Conservation (phyloP, 2,888 invertebrate genomes). For the Drosophila incognita region DNA sequence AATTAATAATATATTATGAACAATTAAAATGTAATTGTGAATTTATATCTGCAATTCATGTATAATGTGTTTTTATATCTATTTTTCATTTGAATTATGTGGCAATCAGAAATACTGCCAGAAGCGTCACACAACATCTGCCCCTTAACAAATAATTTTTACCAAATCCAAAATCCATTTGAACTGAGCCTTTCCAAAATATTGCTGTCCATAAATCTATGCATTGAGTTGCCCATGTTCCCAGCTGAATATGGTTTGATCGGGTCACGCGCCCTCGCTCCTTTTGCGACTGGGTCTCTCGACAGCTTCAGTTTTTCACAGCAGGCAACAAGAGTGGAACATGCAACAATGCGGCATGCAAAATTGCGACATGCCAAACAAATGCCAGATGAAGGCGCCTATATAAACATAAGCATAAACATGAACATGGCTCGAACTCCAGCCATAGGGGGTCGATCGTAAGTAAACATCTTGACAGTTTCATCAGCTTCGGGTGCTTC, state of each 20-base stretch:
- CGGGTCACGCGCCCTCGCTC: slow-evolving; percentile 42
- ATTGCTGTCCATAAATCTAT: slow-evolving; percentile 45
- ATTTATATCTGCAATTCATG: not conserved
- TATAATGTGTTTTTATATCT: not conserved
- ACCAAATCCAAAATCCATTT: slow-evolving; percentile 12
- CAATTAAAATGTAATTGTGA: not conserved
- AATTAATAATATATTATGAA: not conserved
- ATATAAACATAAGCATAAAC: slow-evolving; percentile 33
- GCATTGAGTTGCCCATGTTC: slow-evolving; percentile 19
- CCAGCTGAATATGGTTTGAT: slow-evolving; percentile 35
- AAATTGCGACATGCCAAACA: slow-evolving; percentile 51
- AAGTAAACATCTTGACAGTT: slow-evolving; percentile 43
- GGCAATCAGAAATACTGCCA: not conserved
- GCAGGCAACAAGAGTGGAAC: slow-evolving; percentile 39
- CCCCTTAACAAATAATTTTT: not conserved
- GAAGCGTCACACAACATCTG: not conserved
- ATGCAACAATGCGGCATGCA: slow-evolving; percentile 53
- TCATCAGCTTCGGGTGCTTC: slow-evolving; percentile 38
- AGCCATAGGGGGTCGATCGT: slow-evolving; percentile 36
- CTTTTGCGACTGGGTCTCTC: not conserved
- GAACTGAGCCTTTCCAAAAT: slow-evolving; percentile 15
- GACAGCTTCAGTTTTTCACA: slow-evolving; percentile 38
- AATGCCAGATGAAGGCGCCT: slow-evolving; percentile 41
- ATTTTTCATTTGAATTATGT: not conserved
- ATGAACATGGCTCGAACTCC: slow-evolving; percentile 11